Base-by-base conservation (phyloP, 1,140 invertebrate species). In the Ganaspis sp. region DNA sequence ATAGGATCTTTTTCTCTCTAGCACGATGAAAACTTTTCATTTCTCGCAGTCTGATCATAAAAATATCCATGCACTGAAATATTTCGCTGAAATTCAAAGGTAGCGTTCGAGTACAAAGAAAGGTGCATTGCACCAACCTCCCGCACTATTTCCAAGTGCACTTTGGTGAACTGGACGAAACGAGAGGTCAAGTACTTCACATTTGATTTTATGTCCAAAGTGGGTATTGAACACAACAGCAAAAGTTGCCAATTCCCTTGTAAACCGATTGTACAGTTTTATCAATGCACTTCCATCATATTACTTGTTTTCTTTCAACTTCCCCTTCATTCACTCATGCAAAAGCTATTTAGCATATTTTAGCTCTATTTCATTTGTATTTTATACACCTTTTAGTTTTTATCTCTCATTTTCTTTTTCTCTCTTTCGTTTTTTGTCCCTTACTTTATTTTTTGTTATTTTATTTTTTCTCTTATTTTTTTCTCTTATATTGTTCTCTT, bases 41-140 rank as follows among this genome's bases (percentile, higher is more conserved):
- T 45, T 45, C 12, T n/a, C 42, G 12, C 42, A n/a, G 12, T n/a
- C 42, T 45, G 12, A 45, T 45, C 9, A 45, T 45, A 45, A 45
- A 45, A 45, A 45, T 45, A 45, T 45, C 42, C 42, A 45, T 45
- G n/a, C 42, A 45, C 42, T 45, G 42, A 45, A 45, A 45, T 45
- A 45, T 45, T 45, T 45, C 42, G 9, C 42, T 45, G 15, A 15
- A 45, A 45, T 11, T 11, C 8, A 40, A 40, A 40, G 29, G 29
- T 34, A 34, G 29, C 29, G n/a, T 45, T 45, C 12, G 42, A 45
- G n/a, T 45, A 45, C 42, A 45, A 45, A 45, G 42, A 45, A 45
- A 45, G 42, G 42, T 45, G 42, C 11, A 45, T 45, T 45, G 42
- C 12, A 45, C 42, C 42, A n/a, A 34, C 2, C 29, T 34, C 29